phyloP scores from a whole-genome alignment of 2,888 invertebrate genomes.

The Lottia scabra region DNA sequence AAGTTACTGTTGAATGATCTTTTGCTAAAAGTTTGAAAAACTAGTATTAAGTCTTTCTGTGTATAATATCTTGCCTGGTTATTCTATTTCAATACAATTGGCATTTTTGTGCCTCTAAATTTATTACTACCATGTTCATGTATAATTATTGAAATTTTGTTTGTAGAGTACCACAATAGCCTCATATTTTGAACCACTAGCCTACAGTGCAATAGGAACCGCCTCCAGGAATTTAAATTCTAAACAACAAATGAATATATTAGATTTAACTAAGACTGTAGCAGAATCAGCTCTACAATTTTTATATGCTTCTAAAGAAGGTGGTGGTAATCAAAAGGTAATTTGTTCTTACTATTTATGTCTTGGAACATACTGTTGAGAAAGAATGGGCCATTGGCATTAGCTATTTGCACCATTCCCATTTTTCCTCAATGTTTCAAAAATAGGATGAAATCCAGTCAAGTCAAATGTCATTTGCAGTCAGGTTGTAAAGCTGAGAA shows the following conservation, averaged over 20 bases:
- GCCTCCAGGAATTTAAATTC: conserved; percentile 88
- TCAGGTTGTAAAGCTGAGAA: too few species aligned
- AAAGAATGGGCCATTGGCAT: too few species aligned
- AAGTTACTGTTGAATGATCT: conserved; percentile 61
- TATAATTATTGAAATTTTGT: too few species aligned
- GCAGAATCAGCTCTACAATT: conserved; percentile 91
- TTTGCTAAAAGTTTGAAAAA: too few species aligned
- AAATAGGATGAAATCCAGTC: too few species aligned
- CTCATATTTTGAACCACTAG: conserved; percentile 82
- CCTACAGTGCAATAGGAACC: conserved; percentile 82
- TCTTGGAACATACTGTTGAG: not conserved
- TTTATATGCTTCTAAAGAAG: conserved; percentile 85
- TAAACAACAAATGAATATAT: conserved; percentile 84
- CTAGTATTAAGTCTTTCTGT: too few species aligned
- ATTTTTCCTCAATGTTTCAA: too few species aligned
- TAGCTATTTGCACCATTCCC: too few species aligned
- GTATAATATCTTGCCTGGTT: not conserved
- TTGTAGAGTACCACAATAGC: conserved; percentile 66
- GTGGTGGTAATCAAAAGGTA: conserved; percentile 92
- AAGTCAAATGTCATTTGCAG: too few species aligned
- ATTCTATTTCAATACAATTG: not conserved
- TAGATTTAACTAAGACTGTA: conserved; percentile 94
- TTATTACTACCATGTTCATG: too few species aligned
- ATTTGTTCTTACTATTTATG: not conserved
- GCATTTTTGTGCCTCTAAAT: not conserved